Evolutionary conservation across 35 echinoderm and acorn worm genomes (phyloP).

Genomic region (Nesometra sesokonis): DNA sequence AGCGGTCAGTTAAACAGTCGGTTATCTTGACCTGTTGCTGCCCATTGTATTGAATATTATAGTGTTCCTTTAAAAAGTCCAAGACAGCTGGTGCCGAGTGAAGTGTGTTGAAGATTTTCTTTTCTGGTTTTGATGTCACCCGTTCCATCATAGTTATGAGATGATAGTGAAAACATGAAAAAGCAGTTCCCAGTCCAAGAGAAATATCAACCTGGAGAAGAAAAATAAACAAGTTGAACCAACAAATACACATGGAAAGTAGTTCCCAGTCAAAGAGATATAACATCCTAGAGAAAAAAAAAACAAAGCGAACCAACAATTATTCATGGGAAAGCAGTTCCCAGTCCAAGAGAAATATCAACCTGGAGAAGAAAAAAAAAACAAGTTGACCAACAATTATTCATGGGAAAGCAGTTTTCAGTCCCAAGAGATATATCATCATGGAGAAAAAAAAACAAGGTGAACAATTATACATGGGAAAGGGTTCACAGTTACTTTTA

Average conservation of each 20-base stretch:
- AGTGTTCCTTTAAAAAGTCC: constrained; percentile 78
- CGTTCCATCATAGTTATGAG: constrained; percentile 88
- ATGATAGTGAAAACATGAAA: constrained; percentile 87
- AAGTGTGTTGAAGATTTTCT: constrained; percentile 74
- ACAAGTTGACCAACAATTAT: neutral
- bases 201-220: constrained; percentile 70
- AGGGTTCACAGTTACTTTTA: constrained; percentile 58
- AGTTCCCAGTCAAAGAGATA: no score
- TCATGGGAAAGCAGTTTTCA: no score
- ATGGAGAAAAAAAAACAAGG: no score
- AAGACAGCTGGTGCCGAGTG: constrained; percentile 60
- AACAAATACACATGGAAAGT: no score
- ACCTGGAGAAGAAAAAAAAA: constrained; percentile 42
- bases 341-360: constrained; percentile 55
- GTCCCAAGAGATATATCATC: no score
- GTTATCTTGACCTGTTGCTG: neutral
- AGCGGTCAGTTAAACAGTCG: neutral
- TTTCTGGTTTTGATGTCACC: constrained; percentile 46
- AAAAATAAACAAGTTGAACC: neutral
- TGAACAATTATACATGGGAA: no score
- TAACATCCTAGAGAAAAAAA: no score
- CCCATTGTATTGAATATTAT: constrained; percentile 29
- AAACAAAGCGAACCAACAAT: no score
- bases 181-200: constrained; percentile 51
- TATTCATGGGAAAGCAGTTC: constrained; percentile 69